A percentile compares a stretch with the other conserved stretches of the same genome.
These are phyloP conservation scores for Elachura formosa DNA, from an alignment of 2,113 vertebrate species.

Conservation along the genomic window DNA sequence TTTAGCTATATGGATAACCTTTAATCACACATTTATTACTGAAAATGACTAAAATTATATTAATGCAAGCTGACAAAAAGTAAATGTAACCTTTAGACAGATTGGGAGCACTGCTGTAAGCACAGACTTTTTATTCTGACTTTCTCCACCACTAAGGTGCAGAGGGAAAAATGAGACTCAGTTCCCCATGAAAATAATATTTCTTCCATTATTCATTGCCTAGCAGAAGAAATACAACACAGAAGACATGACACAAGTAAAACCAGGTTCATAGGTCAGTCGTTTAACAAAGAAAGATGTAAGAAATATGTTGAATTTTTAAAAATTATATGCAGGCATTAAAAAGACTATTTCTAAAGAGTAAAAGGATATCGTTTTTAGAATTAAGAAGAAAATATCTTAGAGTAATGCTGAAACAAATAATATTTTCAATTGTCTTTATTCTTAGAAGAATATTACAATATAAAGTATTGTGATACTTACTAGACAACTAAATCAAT, in stretches of 20 bases:
- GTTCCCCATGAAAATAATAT: background rate
- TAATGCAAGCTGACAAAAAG: background rate
- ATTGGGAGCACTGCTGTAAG: background rate
- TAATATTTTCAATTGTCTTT: background rate
- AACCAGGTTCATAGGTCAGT: background rate
- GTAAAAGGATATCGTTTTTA: background rate
- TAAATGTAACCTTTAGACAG: background rate
- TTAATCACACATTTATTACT: constrained; percentile 64
- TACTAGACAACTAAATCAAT: background rate
- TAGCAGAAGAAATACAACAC: background rate
- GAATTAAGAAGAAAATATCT: background rate
- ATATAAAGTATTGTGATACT: background rate
- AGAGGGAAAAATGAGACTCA: background rate
- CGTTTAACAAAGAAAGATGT: background rate
- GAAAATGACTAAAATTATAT: background rate
- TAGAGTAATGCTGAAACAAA: background rate
- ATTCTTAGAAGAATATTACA: background rate
- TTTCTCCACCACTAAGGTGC: background rate
- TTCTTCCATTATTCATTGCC: background rate
- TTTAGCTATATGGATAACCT: constrained; percentile 35
- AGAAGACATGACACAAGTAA: background rate
- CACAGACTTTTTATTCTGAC: background rate
- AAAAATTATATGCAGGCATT: background rate
- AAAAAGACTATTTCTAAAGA: background rate
- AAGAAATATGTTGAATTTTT: background rate